A percentile compares a stretch with the other conserved stretches of the same genome.
Evolutionary conservation across 2,888 invertebrate genomes (phyloP).

Genomic region (Spisula solida): DNA sequence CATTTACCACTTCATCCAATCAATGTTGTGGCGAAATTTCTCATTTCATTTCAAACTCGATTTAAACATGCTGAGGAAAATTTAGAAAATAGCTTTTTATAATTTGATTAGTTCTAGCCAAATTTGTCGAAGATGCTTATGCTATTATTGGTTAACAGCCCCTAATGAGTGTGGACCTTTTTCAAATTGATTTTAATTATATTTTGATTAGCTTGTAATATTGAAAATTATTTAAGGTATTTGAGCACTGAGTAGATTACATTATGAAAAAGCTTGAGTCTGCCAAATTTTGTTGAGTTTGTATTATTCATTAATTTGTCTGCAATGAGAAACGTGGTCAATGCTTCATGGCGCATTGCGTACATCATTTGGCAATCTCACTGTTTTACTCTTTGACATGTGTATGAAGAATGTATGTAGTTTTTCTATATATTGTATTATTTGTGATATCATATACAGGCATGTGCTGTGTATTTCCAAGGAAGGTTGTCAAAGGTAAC

Average conservation of each 20-base stretch:
- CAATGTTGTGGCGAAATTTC: neutral
- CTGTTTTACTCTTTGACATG: neutral
- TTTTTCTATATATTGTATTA: slow-evolving; percentile 8
- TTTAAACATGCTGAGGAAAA: neutral
- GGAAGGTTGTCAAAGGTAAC: slow-evolving; percentile 77
- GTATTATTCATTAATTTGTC: neutral
- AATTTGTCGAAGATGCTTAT: too few relatives aligned
- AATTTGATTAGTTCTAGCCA: too few relatives aligned
- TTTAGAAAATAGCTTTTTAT: too few relatives aligned
- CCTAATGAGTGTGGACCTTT: too few relatives aligned
- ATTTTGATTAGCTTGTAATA: too few relatives aligned
- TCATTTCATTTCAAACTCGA: neutral
- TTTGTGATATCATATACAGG: slow-evolving; percentile 68
- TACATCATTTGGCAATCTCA: neutral
- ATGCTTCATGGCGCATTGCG: neutral
- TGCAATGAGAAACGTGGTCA: neutral
- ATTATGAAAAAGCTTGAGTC: neutral
- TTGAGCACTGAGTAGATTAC: too few relatives aligned
- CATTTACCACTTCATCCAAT: neutral
- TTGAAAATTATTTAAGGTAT: too few relatives aligned
- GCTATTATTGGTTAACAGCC: too few relatives aligned
- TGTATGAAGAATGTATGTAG: neutral
- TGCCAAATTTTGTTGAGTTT: neutral
- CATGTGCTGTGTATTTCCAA: slow-evolving; percentile 81
- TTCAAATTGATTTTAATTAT: too few relatives aligned